Evolutionary conservation across 2,113 vertebrate genomes (phyloP).

Genomic region (Marcusenius ussheri): DNA sequence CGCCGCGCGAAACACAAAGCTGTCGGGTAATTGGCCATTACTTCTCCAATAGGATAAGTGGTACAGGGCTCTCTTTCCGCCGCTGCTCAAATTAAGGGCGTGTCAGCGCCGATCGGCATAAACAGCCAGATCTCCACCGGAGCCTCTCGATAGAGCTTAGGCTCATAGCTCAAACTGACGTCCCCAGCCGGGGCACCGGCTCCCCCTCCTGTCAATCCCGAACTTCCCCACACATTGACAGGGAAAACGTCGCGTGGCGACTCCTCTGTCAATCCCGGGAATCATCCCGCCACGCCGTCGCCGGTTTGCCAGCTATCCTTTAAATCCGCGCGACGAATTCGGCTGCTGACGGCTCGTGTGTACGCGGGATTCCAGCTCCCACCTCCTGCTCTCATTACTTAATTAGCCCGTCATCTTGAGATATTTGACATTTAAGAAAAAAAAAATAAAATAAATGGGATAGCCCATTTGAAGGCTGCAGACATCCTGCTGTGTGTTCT

Average conservation of each 20-base stretch:
- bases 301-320: background rate
- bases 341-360: background rate
- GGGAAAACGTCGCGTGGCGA: background rate
- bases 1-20: background rate
- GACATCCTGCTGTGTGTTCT: background rate
- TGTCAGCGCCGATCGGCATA: background rate
- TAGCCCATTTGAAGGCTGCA: background rate
- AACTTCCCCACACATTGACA: background rate
- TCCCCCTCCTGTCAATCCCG: background rate
- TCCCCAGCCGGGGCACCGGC: background rate
- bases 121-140: background rate
- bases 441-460: background rate
- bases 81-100: background rate
- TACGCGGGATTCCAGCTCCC: background rate
- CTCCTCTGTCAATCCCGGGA: background rate
- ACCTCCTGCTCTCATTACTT: background rate
- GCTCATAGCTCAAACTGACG: background rate
- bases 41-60: background rate
- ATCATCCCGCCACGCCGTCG: background rate
- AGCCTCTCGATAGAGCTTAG: background rate
- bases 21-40: background rate
- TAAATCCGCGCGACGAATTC: background rate
- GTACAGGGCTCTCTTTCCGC: background rate
- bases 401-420: slow-evolving; percentile 10
- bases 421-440: background rate